Conservation (phyloP, 2,797 vertebrate genomes). For the Brachymystax lenok region DNA sequence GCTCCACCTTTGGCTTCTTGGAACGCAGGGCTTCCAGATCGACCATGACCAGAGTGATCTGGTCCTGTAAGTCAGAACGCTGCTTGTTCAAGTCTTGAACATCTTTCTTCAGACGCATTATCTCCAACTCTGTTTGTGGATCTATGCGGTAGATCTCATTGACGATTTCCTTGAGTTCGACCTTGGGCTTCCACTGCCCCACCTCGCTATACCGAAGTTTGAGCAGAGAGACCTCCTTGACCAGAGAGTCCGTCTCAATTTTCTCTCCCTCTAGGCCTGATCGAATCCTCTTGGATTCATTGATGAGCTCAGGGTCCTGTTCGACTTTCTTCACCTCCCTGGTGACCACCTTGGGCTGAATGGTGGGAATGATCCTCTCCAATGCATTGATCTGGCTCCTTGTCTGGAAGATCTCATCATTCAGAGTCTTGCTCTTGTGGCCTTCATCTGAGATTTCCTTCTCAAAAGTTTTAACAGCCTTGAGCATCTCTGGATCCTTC, state of each 20-base stretch:
- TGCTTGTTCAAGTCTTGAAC: slow-evolving; percentile 78
- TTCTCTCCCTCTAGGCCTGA: slow-evolving; percentile 77
- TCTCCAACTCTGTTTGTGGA: slow-evolving; percentile 87
- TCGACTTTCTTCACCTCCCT: slow-evolving; percentile 93
- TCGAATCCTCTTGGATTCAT: slow-evolving; percentile 77
- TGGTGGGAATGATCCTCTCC: slow-evolving; percentile 84
- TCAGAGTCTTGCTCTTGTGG: slow-evolving; percentile 72
- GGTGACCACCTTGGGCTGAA: slow-evolving; percentile 88
- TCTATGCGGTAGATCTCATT: slow-evolving; percentile 87
- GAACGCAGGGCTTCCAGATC: slow-evolving; percentile 78
- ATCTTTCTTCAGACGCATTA: slow-evolving; percentile 78
- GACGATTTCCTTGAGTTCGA: slow-evolving; percentile 90
- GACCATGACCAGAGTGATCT: slow-evolving; percentile 70
- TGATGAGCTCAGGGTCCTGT: slow-evolving; percentile 85
- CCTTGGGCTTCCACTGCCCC: slow-evolving; percentile 77
- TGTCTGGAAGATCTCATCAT: slow-evolving; percentile 78
- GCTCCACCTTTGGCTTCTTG: slow-evolving; percentile 86
- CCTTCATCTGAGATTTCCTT: slow-evolving; percentile 81
- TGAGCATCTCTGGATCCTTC: slow-evolving; percentile 87
- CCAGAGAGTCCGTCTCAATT: slow-evolving; percentile 69
- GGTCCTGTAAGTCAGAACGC: slow-evolving; percentile 70
- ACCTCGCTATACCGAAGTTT: slow-evolving; percentile 71
- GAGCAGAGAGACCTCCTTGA: slow-evolving; percentile 74
- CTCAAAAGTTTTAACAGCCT: slow-evolving; percentile 76
- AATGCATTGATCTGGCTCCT: slow-evolving; percentile 83